Percentiles rank a stretch among this genome's conserved stretches.
phyloP scores from a whole-genome alignment of 1,140 invertebrate genomes.

The Fopius arisanus region DNA sequence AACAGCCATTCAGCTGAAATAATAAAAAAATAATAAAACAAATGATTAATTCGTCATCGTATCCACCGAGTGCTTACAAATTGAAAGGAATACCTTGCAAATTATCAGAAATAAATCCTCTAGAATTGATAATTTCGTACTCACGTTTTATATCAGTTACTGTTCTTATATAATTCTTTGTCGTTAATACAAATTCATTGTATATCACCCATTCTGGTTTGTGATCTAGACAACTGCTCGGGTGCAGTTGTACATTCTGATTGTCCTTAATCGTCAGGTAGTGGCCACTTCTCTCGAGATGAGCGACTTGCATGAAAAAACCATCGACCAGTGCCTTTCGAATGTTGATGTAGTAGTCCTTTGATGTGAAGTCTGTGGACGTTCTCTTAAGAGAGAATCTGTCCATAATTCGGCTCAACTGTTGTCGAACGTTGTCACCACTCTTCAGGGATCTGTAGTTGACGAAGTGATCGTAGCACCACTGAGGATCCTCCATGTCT shows the following conservation, averaged over 20 bases:
- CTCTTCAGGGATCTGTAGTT: constrained; percentile 98
- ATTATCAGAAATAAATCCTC: too few species aligned
- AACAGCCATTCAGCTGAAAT: constrained; percentile 91
- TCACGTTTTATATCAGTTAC: constrained; percentile 98
- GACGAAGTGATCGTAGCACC: constrained; percentile 99
- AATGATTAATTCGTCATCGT: not conserved
- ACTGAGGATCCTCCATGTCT: constrained; percentile 90
- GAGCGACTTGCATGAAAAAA: constrained; percentile 99
- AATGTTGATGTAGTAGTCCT: constrained; percentile 99
- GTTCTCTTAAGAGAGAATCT: constrained; percentile 92
- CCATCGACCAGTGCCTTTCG: constrained; percentile 97
- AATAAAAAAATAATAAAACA: constrained; percentile 35
- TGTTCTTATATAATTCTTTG: constrained; percentile 99
- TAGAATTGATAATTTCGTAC: constrained; percentile 37
- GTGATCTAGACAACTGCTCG: constrained; percentile 97
- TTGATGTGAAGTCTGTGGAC: constrained; percentile 98
- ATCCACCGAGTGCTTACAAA: too few species aligned
- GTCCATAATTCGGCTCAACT: constrained; percentile 87
- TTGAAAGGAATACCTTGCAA: not conserved
- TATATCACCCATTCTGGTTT: constrained; percentile 99
- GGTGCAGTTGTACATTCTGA: constrained; percentile 98
- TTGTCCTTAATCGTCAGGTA: constrained; percentile 99
- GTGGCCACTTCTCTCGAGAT: constrained; percentile 94
- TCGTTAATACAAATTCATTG: constrained; percentile 99
- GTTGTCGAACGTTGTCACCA: constrained; percentile 85